Base-by-base conservation (phyloP, 2,888 invertebrate genomes). In the Aphelenchoides bicaudatus region DNA sequence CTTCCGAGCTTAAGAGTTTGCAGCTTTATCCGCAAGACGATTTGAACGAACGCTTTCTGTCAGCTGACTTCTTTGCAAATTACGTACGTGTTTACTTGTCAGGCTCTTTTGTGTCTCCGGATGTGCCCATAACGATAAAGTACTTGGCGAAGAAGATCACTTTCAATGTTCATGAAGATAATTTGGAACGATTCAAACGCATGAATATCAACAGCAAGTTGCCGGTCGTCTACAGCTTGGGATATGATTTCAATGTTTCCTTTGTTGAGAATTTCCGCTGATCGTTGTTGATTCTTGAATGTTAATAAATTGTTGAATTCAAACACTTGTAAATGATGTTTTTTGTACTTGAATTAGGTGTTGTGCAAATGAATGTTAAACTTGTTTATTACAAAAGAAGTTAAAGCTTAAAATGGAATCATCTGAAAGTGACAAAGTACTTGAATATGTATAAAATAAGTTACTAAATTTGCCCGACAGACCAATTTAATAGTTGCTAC, bases 111-210 rank as follows among this genome's bases (percentile, higher is more conserved):
- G 39, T 72, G 0, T 58, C 63, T 29, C 58, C 62, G 21, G 56
- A 47, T 2, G 10, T 58, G 1, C 37, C 59, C 2, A 31, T 69
- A 10, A 13, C 34, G 2, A 4, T 70, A 19, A 57, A 47, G 5
- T 71, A 68, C 56, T 59, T 66, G 3, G 71, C 67, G 27, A 50
- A 58, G 29, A 2, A 27, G 1, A 19, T 68, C 1, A 48, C 30
- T 49, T 60, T 68, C 2, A 59, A 49, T 8, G 52, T 67, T 13
- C 46, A 56, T 21, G 50, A 59, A 28, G 57, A 62, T 3, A 25
- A 66, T 8, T 61, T 62, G 4, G 29, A 28, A 21, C 43, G 43
- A 8, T 6, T 43, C 21, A n/a, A 6, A 6, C 43, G 43, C 23
- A 21, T 19, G 21, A 43, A 43, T 16, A 13, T 34, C 13, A 34